Percentiles rank a stretch among this genome's conserved stretches.
Conservation (phyloP, 2,797 vertebrate genomes). For the Oreochromis mossambicus region DNA sequence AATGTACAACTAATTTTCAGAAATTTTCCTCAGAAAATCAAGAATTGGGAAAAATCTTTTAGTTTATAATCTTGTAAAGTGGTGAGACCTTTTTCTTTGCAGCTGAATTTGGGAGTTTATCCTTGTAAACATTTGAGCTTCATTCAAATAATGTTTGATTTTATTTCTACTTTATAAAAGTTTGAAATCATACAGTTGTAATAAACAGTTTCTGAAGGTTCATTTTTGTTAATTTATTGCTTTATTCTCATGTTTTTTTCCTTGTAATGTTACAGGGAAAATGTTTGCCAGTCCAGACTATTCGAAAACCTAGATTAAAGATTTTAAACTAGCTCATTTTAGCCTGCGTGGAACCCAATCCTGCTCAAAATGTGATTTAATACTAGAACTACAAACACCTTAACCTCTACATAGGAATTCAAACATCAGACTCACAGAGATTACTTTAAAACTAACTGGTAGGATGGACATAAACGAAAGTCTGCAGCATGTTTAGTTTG, state of each 20-base stretch:
- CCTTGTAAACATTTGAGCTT: not conserved
- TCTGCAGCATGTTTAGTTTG: not conserved
- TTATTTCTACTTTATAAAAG: not conserved
- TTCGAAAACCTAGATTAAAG: not conserved
- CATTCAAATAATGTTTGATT: not conserved
- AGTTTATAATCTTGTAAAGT: not conserved
- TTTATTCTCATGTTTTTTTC: not conserved
- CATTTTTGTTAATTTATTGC: not conserved
- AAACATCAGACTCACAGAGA: not conserved
- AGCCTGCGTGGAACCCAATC: not conserved
- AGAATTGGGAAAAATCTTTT: not conserved
- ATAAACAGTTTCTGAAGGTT: not conserved
- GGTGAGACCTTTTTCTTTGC: not conserved
- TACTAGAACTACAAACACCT: not conserved
- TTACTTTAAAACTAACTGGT: not conserved
- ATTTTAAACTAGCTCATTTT: not conserved
- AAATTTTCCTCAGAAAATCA: not conserved
- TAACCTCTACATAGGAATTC: not conserved
- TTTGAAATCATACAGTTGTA: rapidly evolving
- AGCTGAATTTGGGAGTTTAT: not conserved
- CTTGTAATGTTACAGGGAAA: not conserved
- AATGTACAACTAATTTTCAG: not conserved
- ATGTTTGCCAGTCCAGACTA: not conserved
- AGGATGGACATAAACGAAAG: not conserved
- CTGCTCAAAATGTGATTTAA: not conserved